These are phyloP conservation scores for Propithecus perrieri DNA, from an alignment of 2,797 vertebrate genomes.

Conservation along the genomic window DNA sequence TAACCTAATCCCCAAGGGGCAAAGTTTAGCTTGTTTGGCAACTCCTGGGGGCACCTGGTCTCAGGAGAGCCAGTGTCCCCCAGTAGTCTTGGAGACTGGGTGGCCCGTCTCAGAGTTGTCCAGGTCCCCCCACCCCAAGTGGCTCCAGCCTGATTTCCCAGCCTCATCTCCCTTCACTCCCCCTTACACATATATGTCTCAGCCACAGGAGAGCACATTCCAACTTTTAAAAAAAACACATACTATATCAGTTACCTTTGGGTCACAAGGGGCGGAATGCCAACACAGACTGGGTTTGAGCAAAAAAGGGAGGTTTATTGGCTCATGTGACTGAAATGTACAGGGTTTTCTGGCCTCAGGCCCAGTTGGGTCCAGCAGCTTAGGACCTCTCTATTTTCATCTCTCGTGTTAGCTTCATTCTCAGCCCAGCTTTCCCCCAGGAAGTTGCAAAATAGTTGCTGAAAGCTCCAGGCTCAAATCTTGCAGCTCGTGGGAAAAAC, in stretches of 20 bases:
- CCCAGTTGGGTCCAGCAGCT: not conserved
- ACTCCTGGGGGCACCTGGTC: not conserved
- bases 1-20: constrained; percentile 55
- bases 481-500: not conserved
- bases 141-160: not conserved
- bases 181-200: not conserved
- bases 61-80: not conserved
- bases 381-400: not conserved
- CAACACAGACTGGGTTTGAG: not conserved
- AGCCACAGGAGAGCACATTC: not conserved
- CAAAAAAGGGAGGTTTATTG: not conserved
- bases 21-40: constrained; percentile 66
- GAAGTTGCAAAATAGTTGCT: not conserved
- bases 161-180: not conserved
- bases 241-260: not conserved
- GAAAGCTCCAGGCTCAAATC: not conserved
- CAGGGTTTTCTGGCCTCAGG: not conserved
- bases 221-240: constrained; percentile 6
- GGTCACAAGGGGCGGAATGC: not conserved
- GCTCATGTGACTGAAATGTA: not conserved
- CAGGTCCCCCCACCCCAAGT: too few species aligned
- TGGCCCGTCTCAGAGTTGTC: not conserved
- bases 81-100: not conserved
- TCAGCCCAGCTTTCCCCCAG: not conserved
- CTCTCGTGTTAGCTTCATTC: not conserved